phyloP scores from a whole-genome alignment of 2,888 invertebrate genomes.

The Hermaeophaga mercurialis region DNA sequence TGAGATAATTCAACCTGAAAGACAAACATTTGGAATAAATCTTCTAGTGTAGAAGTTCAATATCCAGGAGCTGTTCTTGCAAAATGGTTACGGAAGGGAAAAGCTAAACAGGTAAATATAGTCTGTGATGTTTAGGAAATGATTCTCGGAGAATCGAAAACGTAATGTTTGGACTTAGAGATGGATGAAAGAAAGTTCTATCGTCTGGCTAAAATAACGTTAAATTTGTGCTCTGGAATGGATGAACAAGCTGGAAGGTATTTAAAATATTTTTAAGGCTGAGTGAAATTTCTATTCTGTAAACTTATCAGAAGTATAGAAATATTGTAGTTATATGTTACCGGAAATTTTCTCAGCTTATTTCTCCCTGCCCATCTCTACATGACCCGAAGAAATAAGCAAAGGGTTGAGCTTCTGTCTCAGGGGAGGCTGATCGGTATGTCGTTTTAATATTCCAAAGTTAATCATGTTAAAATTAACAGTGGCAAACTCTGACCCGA shows the following conservation, averaged over 20 bases:
- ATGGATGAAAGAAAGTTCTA: slow-evolving; percentile 1
- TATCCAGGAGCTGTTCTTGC: slow-evolving; percentile 2
- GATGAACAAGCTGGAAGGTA: no score
- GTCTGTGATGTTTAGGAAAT: slow-evolving; percentile 33
- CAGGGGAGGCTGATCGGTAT: slow-evolving; percentile 10
- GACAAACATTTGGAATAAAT: background rate
- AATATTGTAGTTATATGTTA: no score
- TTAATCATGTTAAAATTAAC: slow-evolving; percentile 32
- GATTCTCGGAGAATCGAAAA: slow-evolving; percentile 26
- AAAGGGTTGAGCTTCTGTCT: slow-evolving; percentile 16
- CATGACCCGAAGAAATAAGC: no score
- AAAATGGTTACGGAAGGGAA: slow-evolving; percentile 19
- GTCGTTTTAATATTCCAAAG: slow-evolving; percentile 19
- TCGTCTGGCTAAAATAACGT: no score
- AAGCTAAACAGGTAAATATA: slow-evolving; percentile 30
- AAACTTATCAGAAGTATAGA: no score
- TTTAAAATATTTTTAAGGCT: no score
- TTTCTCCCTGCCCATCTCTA: no score
- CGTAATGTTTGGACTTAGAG: slow-evolving; percentile 5
- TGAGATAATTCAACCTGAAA: background rate
- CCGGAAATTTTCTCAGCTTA: no score
- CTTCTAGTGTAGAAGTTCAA: background rate
- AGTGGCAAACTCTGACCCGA: slow-evolving; percentile 34
- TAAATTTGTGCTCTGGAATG: no score
- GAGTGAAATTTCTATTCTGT: no score